Base-by-base conservation (phyloP, 2,113 vertebrate genomes). In the Rissa tridactyla region DNA sequence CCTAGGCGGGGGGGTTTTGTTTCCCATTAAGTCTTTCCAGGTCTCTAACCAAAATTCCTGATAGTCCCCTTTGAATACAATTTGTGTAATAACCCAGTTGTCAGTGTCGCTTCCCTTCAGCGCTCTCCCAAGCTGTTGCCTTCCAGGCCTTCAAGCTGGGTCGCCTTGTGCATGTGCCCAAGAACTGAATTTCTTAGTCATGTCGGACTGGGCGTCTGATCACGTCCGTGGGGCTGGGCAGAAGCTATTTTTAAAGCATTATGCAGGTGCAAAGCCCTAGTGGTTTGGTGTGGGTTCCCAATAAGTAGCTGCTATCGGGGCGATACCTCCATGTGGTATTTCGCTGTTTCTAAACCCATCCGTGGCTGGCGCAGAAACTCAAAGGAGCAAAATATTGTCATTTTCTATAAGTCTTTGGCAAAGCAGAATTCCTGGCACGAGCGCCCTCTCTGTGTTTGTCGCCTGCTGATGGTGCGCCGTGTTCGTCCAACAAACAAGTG, bases 161-260 rank as follows among this genome's bases (percentile, higher is more conserved):
- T 62, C 3, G 9, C 51, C 61, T 47, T 12, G 16, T 34, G 85
- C 46, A 49, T 2, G 20, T 82, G 82, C 58, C 49, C 54, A 61
- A 11, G 40, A 64, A 25, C 36, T 10, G 62, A 23, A 77, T 19
- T 52, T 76, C 77, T 54, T 30, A 38, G n/a, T 79, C 30, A 13
- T 1, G 3, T 44, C 0, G 2, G 18, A 5, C 49, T 81, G 81
- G 52, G 5, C 1, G 5, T 47, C 62, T 30, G 62, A 13, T 44
- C 11, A 0, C 1, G 1, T 54, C 20, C 2, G 1, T 29, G 36
- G 71, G 60, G 60, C 54, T 1, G 2, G 26, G 34, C 62, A 79
- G 76, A 46, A 60, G 42, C 19, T n/a, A 1, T 68, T 61, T 82
- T 38, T n/a, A 36, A 29, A 65, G 38, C 29, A 4, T 23, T 20